Conservation (phyloP, 2,888 invertebrate genomes). For the Drosophila neotestacea region DNA sequence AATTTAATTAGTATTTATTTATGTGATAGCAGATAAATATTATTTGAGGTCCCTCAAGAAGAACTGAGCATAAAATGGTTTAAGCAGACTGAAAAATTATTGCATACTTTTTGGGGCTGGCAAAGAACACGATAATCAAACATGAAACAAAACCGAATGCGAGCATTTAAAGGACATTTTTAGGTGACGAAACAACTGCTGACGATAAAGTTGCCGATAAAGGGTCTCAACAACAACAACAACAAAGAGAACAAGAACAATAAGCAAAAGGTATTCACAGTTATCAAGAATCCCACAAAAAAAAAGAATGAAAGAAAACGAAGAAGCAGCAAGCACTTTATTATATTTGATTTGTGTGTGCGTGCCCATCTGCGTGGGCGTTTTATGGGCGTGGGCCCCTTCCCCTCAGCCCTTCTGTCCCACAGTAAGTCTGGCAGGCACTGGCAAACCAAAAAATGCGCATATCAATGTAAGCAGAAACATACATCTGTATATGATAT, state of each 20-base stretch:
- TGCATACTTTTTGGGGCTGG: conserved; percentile 4
- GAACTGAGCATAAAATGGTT: background rate
- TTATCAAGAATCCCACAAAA: conserved; percentile 13
- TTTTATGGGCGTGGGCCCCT: conserved; percentile 42
- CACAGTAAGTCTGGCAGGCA: background rate
- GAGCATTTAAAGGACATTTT: conserved; percentile 32
- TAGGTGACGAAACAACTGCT: conserved; percentile 57
- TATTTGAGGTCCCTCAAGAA: background rate
- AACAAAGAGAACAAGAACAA: conserved; percentile 6
- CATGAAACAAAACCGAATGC: conserved; percentile 30
- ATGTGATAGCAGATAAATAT: conserved; percentile 17
- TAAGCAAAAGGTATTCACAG: conserved; percentile 9
- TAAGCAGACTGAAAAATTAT: background rate
- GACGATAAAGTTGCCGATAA: conserved; percentile 54
- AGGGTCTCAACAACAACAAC: conserved; percentile 11
- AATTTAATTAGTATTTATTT: conserved; percentile 45
- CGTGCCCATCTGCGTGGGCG: conserved; percentile 39
- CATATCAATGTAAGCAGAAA: conserved; percentile 35
- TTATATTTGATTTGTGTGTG: conserved; percentile 55
- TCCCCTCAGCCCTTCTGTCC: background rate
- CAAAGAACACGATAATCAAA: conserved; percentile 34
- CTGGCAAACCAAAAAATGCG: conserved; percentile 27
- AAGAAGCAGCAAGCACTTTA: conserved; percentile 44
- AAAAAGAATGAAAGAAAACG: background rate
- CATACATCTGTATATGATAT: conserved; percentile 20